Percentiles rank a stretch among this genome's conserved stretches.
Evolutionary conservation across 2,797 vertebrate genomes (phyloP).

Genomic region (Erpetoichthys calabaricus): DNA sequence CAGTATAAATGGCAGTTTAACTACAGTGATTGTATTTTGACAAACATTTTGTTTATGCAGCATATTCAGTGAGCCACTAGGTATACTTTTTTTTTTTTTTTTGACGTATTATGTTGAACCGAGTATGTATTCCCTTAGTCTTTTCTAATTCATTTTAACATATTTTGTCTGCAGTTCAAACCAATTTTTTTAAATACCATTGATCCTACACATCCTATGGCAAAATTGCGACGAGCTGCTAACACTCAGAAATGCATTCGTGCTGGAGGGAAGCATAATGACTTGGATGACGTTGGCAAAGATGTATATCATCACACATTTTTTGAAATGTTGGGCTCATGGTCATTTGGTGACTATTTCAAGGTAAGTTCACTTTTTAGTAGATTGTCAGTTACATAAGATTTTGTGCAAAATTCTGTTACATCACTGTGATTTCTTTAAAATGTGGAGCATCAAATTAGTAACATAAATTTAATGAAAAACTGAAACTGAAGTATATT

Average conservation of each 20-base stretch:
- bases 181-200: conserved; percentile 97
- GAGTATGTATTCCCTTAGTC: not conserved
- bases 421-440: too few relatives aligned
- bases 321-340: conserved; percentile 97
- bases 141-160: conserved; percentile 1
- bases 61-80: too few relatives aligned
- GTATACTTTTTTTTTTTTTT: too few relatives aligned
- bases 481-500: too few relatives aligned
- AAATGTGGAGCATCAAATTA: too few relatives aligned
- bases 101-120: too few relatives aligned
- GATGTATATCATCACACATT: conserved; percentile 98
- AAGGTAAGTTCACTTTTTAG: conserved; percentile 52
- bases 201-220: conserved; percentile 88
- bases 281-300: conserved; percentile 93
- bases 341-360: conserved; percentile 98
- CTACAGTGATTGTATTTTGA: too few relatives aligned
- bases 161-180: conserved; percentile 63
- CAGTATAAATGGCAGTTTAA: too few relatives aligned
- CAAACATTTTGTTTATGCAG: too few relatives aligned
- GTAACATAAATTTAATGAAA: too few relatives aligned
- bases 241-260: conserved; percentile 97
- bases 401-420: too few relatives aligned
- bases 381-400: too few relatives aligned
- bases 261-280: conserved; percentile 94
- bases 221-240: conserved; percentile 75